Evolutionary conservation across 2,888 invertebrate species (phyloP).

Genomic region (Phyllotreta striolata): DNA sequence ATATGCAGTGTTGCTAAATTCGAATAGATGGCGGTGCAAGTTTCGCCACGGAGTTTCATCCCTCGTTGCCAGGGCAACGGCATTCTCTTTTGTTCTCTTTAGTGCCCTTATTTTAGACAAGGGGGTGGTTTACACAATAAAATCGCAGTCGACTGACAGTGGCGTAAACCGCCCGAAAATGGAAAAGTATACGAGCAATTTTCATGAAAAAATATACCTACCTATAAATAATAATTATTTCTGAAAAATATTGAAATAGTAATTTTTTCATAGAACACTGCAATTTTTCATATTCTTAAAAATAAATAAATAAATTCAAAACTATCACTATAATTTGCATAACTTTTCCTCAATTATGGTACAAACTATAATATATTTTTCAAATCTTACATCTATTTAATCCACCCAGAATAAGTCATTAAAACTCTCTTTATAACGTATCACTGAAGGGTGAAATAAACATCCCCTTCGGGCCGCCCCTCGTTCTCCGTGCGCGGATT

Average conservation of each 20-base stretch:
- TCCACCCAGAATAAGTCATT: too few species aligned
- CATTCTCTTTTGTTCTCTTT: constrained; percentile 60
- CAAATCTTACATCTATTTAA: too few species aligned
- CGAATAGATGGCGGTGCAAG: constrained; percentile 47
- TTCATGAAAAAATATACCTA: too few species aligned
- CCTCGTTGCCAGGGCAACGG: constrained; percentile 56
- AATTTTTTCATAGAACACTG: too few species aligned
- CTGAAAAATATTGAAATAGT: too few species aligned
- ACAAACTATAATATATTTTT: too few species aligned
- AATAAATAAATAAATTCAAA: too few species aligned
- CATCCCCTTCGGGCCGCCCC: constrained; percentile 7
- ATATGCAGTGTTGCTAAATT: not conserved
- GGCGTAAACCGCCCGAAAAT: constrained; percentile 24
- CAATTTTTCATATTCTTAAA: too few species aligned
- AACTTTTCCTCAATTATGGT: too few species aligned
- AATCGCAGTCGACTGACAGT: constrained; percentile 37
- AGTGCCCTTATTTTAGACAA: constrained; percentile 44
- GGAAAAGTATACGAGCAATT: not conserved
- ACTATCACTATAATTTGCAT: too few species aligned
- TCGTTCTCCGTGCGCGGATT: constrained; percentile 50
- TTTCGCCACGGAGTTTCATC: constrained; percentile 44
- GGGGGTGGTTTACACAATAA: constrained; percentile 49
- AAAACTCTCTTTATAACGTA: too few species aligned
- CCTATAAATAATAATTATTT: too few species aligned
- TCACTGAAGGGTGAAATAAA: not conserved